phyloP scores from a whole-genome alignment of 2,113 vertebrate genomes.

The Apodemus speciosus region DNA sequence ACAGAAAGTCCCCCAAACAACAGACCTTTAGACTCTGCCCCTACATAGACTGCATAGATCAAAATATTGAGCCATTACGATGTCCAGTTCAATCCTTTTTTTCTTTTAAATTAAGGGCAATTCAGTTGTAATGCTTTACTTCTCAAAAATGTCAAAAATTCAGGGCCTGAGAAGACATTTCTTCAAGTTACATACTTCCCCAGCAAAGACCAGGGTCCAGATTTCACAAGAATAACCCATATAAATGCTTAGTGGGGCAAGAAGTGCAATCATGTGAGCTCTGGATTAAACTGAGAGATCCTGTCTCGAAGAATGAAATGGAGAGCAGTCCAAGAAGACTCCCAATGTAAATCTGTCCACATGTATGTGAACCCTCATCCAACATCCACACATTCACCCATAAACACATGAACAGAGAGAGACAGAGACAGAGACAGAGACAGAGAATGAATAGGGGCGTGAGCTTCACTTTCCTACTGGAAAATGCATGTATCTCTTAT shows the following conservation, averaged over 20 bases:
- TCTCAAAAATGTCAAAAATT: background rate
- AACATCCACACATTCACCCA: accelerated
- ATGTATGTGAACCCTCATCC: background rate
- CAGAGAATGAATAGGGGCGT: background rate
- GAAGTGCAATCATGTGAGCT: background rate
- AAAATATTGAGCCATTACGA: background rate
- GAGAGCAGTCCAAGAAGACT: background rate
- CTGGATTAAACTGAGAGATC: background rate
- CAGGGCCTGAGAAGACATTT: background rate
- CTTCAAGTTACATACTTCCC: background rate
- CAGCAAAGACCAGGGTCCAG: background rate
- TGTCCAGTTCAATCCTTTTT: background rate
- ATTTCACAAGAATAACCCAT: background rate
- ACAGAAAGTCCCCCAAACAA: background rate
- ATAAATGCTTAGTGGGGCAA: background rate
- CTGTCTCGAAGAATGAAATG: background rate
- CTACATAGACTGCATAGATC: background rate
- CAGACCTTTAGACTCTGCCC: background rate
- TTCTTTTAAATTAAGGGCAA: background rate
- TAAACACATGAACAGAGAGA: background rate
- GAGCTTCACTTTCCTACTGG: background rate
- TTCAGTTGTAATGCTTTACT: background rate
- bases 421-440: background rate
- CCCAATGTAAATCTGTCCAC: background rate
- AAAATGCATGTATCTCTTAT: background rate